Percentiles rank a stretch among this genome's conserved stretches.
Conservation (phyloP, 2,797 vertebrate species). For the Triplophysa yarkandensis region DNA sequence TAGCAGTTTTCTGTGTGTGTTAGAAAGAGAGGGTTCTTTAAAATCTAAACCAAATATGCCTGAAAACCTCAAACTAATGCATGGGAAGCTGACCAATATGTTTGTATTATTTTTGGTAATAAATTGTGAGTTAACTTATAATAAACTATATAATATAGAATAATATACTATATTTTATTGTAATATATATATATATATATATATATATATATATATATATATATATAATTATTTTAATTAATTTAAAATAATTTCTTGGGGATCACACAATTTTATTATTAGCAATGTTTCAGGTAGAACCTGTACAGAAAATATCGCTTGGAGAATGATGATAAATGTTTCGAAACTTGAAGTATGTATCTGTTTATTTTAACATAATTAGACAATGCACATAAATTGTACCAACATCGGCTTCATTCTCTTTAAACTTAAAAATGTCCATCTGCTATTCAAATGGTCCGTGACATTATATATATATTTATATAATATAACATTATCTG, state of each 20-base stretch:
- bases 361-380: not conserved
- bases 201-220: too few relatives aligned
- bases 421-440: not conserved
- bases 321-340: too few relatives aligned
- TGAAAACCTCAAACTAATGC: not conserved
- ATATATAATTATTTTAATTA: too few relatives aligned
- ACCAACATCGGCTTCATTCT: not conserved
- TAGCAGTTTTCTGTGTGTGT: not conserved
- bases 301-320: not conserved
- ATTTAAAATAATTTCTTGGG: too few relatives aligned
- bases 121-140: too few relatives aligned
- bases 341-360: not conserved
- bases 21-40: not conserved
- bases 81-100: not conserved
- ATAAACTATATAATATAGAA: too few relatives aligned
- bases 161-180: too few relatives aligned
- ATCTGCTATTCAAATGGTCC: not conserved
- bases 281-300: not conserved
- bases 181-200: too few relatives aligned
- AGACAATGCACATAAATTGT: not conserved
- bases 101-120: not conserved
- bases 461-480: not conserved
- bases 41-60: not conserved
- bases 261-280: too few relatives aligned
- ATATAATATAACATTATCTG: not conserved